A percentile compares a stretch with the other conserved stretches of the same genome.
These are phyloP conservation scores for Erebia palarica DNA, from an alignment of 2,888 invertebrate genomes.

Conservation along the genomic window DNA sequence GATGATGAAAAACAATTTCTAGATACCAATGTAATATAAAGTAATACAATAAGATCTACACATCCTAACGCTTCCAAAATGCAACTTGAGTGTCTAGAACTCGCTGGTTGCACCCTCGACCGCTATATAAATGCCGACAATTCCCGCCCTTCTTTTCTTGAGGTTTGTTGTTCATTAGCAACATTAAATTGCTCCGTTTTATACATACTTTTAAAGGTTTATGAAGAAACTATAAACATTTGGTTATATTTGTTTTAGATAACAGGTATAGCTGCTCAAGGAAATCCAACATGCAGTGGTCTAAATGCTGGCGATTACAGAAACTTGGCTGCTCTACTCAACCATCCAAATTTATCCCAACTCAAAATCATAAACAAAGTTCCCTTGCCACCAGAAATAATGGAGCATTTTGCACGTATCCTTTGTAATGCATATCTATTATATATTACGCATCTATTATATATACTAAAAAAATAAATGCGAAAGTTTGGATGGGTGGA, in stretches of 20 bases:
- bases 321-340: conserved; percentile 86
- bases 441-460: too few species aligned
- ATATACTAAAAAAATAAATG: too few species aligned
- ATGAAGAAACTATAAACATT: neutral
- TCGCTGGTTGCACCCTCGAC: conserved; percentile 91
- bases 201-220: neutral
- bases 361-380: conserved; percentile 91
- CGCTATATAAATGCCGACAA: conserved; percentile 87
- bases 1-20: conserved; percentile 52
- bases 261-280: conserved; percentile 85
- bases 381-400: conserved; percentile 95
- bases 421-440: conserved; percentile 47
- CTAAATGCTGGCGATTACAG: conserved; percentile 96
- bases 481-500: too few species aligned
- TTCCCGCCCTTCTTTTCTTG: conserved; percentile 87
- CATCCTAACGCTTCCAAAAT: conserved; percentile 67
- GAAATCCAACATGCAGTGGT: conserved; percentile 93
- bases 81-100: conserved; percentile 87
- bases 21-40: conserved; percentile 69
- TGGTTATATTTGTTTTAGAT: conserved; percentile 61
- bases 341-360: conserved; percentile 88
- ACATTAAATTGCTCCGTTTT: neutral
- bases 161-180: conserved; percentile 58
- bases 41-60: conserved; percentile 59
- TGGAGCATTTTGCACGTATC: conserved; percentile 98